Base-by-base conservation (phyloP, 2,888 invertebrate genomes). In the Dicranocentrus wangi region DNA sequence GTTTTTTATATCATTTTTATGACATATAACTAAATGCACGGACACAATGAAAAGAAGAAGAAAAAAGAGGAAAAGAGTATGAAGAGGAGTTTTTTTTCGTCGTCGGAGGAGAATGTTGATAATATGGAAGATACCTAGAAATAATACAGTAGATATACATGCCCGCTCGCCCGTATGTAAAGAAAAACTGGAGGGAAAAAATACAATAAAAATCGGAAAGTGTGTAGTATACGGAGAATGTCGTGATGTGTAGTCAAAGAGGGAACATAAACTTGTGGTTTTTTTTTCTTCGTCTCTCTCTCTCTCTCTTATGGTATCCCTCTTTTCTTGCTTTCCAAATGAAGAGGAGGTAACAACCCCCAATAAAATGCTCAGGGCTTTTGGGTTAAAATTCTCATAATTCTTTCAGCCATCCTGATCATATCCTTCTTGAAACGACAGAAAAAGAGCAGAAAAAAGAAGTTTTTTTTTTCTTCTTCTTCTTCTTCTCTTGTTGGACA, bases 361-460 rank as follows among this genome's bases (percentile, higher is more conserved):
- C 73, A 80, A 80, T 80, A 80, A 80, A 80, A 80, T 72, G 72
- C 60, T 80, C 60, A 43, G 5, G 42, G 43, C 58, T 71, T 28
- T 71, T 81, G 76, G 81, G 81, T 76, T 81, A 81, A 81, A 81
- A 81, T 70, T 81, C 81, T 76, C 81, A 81, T 81, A 81, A 76
- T 76, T 81, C 81, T 81, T 75, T 73, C 58, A 78, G 47, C 53
- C 63, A 65, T 58, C 28, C 55, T 71, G 70, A 55, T 32, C 42
- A 15, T 28, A 23, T 58, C 58, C 58, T 58, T 15, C 25, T 25
- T 21, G 23, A 58, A 25, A 23, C 25, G 25, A 25, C n/a, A 10
- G 25, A 51, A 19, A 58, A 25, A 17, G 42, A 42, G 13, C n/a
- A 53, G 60, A 53, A 25, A 58, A 27, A 58, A 47, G 47, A 47